Conservation (phyloP, 2,888 invertebrate genomes). For the Drosophila flavopinicola region DNA sequence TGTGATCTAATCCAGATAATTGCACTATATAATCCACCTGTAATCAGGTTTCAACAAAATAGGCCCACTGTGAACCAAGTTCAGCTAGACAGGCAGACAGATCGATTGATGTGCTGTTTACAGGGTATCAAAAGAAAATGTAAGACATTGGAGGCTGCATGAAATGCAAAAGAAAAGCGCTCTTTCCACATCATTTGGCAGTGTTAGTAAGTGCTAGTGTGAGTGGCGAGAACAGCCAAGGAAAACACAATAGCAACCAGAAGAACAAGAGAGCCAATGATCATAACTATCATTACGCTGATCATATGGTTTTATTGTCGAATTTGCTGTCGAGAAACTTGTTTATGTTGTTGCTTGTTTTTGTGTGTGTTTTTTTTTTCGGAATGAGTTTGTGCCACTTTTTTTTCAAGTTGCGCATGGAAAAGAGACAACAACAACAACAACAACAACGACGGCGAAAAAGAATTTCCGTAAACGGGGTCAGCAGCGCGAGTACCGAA, state of each 20-base stretch:
- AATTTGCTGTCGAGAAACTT: conserved; percentile 70
- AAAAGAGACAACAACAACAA: conserved; percentile 20
- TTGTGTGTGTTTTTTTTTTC: conserved; percentile 34
- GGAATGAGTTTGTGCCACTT: conserved; percentile 76
- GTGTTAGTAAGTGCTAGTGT: no score
- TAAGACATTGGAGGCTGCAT: conserved; percentile 42
- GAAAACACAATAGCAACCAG: conserved; percentile 3
- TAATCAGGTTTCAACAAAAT: no score
- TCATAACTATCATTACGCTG: conserved; percentile 76
- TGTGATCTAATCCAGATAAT: no score
- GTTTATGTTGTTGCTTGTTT: conserved; percentile 49
- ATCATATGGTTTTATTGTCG: conserved; percentile 77
- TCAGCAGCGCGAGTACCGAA: conserved; percentile 54
- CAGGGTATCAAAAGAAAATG: conserved; percentile 40
- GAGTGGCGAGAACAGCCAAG: conserved; percentile 28
- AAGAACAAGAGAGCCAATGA: conserved; percentile 55
- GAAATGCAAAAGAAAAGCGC: conserved; percentile 50
- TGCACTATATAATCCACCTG: no score
- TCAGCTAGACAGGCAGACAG: no score
- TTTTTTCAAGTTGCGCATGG: conserved; percentile 52
- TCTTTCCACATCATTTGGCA: no score
- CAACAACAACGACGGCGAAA: conserved; percentile 24
- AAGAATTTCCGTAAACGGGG: conserved; percentile 74
- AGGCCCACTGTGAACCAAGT: no score
- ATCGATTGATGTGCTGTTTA: neutral